Evolutionary conservation across 2,888 invertebrate genomes (phyloP).

Genomic region (Cheilosia grossa): DNA sequence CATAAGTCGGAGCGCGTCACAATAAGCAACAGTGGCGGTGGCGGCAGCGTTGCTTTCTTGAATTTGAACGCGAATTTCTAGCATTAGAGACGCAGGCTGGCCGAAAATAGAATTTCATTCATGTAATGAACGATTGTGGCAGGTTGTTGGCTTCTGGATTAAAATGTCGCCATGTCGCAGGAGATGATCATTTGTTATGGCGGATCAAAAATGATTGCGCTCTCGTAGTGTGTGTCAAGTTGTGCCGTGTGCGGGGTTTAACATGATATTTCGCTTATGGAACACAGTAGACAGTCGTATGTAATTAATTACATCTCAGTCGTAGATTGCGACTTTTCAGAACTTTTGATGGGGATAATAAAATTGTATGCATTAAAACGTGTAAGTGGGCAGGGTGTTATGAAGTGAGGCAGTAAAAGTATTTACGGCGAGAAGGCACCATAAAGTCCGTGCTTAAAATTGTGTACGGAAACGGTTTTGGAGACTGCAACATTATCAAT

Average conservation of each 20-base stretch:
- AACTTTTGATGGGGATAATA: constrained; percentile 33
- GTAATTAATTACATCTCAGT: constrained; percentile 51
- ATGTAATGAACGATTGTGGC: constrained; percentile 74
- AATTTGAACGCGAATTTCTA: constrained; percentile 21
- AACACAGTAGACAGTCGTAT: constrained; percentile 42
- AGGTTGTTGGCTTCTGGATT: constrained; percentile 75
- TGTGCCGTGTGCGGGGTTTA: neutral
- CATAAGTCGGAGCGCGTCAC: constrained; percentile 58
- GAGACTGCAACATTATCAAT: too few relatives aligned
- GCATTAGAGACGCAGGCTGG: constrained; percentile 32
- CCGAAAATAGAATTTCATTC: constrained; percentile 70
- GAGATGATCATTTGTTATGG: constrained; percentile 74
- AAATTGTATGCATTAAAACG: constrained; percentile 2
- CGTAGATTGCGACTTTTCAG: neutral
- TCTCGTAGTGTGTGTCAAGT: constrained; percentile 35
- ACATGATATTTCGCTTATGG: constrained; percentile 55
- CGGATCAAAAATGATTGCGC: constrained; percentile 65
- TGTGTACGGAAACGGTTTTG: too few relatives aligned
- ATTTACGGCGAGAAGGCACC: too few relatives aligned
- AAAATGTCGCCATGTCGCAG: constrained; percentile 72
- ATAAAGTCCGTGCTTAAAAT: too few relatives aligned
- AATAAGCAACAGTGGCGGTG: constrained; percentile 32
- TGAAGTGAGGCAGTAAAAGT: neutral
- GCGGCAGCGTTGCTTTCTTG: neutral
- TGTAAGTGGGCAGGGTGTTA: neutral